Conservation (phyloP, 1,140 invertebrate species). For the Brachionus sp. region DNA sequence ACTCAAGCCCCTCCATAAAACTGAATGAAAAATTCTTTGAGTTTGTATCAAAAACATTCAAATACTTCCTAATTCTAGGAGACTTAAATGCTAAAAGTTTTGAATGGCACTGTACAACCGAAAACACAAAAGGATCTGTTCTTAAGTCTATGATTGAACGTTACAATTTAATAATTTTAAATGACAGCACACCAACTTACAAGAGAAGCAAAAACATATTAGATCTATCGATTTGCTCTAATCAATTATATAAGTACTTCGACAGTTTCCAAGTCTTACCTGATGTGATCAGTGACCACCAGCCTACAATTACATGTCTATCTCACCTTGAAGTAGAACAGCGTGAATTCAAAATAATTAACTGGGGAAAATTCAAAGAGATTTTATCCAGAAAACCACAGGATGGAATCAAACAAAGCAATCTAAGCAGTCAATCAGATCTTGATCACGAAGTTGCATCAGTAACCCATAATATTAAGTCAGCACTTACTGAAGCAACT, state of each 20-base stretch:
- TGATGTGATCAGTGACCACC: not conserved
- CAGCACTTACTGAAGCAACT: no score
- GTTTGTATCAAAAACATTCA: not conserved
- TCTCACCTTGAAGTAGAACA: no score
- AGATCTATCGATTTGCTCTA: not conserved
- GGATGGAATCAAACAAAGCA: no score
- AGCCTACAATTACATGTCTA: not conserved
- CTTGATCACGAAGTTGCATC: no score
- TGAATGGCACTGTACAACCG: not conserved
- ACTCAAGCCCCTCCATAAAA: not conserved
- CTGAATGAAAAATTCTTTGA: slow-evolving; percentile 4
- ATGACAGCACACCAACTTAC: not conserved
- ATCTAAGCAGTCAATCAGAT: no score
- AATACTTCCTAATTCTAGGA: not conserved
- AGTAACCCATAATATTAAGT: no score
- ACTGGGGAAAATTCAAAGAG: no score
- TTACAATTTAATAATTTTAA: not conserved
- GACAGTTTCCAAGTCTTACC: not conserved
- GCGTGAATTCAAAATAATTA: no score
- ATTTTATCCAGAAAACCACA: no score
- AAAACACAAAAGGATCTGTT: not conserved
- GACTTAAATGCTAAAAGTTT: slow-evolving; percentile 13
- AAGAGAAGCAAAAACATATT: not conserved
- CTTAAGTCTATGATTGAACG: not conserved
- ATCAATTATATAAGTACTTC: not conserved